phyloP scores from a whole-genome alignment of 2,888 invertebrate genomes.

The Chrysolina americana region DNA sequence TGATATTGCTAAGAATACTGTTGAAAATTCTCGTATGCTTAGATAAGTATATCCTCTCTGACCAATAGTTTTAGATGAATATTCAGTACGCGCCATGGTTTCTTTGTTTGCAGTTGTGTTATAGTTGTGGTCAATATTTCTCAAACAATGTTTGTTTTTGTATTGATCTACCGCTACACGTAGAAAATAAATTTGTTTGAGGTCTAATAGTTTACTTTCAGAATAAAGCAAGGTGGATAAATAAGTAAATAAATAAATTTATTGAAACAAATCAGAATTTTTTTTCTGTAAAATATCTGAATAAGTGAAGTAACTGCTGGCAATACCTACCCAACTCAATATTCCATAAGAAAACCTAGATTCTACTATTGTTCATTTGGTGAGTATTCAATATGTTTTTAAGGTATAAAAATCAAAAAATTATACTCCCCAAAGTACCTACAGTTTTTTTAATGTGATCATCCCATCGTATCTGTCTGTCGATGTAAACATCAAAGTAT shows the following conservation, averaged over 20 bases:
- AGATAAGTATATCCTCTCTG: no score
- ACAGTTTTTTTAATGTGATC: conserved; percentile 8
- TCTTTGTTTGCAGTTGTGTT: conserved; percentile 3
- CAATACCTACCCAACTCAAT: no score
- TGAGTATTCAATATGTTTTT: no score
- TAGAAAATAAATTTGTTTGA: no score
- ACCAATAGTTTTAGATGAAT: conserved; percentile 23
- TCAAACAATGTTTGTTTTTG: no score
- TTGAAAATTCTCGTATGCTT: conserved; percentile 16
- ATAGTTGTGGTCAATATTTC: conserved; percentile 23
- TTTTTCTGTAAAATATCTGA: background rate
- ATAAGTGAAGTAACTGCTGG: background rate
- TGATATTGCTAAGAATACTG: conserved; percentile 13
- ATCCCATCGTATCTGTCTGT: conserved; percentile 16
- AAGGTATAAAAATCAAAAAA: background rate
- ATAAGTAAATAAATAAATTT: background rate
- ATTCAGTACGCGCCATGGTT: conserved; percentile 4
- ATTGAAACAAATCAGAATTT: background rate
- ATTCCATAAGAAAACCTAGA: no score
- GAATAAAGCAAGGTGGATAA: conserved; percentile 1
- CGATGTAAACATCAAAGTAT: conserved; percentile 12
- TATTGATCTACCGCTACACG: no score
- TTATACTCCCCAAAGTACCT: conserved; percentile 15
- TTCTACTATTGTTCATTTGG: no score
- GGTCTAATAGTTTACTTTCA: conserved; percentile 15